These are phyloP conservation scores for Nebria ingens DNA, from an alignment of 1,140 invertebrate genomes.

Conservation along the genomic window DNA sequence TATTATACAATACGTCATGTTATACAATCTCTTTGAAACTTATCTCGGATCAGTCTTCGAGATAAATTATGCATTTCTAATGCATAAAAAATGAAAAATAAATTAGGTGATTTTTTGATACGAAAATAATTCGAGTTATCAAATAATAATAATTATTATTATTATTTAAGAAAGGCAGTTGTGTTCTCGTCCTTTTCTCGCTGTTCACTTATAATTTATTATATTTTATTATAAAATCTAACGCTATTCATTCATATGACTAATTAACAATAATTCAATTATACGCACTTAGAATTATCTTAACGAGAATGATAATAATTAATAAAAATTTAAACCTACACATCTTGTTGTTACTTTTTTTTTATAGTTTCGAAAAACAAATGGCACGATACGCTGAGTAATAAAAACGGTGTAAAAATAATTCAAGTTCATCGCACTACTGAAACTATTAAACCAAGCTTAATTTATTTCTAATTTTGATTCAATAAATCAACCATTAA, in stretches of 20 bases:
- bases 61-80: background rate
- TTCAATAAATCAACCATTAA: too few species aligned
- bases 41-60: background rate
- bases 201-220: too few species aligned
- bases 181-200: background rate
- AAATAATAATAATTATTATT: too few species aligned
- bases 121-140: too few species aligned
- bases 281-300: constrained; percentile 3
- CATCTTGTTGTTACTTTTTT: constrained; percentile 11
- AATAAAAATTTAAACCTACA: constrained; percentile 11
- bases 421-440: too few species aligned
- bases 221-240: background rate
- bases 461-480: too few species aligned
- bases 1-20: background rate
- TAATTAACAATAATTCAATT: constrained; percentile 6
- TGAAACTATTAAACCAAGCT: too few species aligned
- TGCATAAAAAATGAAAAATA: too few species aligned
- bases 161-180: background rate
- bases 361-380: constrained; percentile 13
- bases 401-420: too few species aligned
- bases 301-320: background rate
- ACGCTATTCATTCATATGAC: background rate
- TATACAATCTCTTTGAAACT: constrained; percentile 4
- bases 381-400: too few species aligned
- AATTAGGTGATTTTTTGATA: too few species aligned